A percentile compares a stretch with the other conserved stretches of the same genome.
Evolutionary conservation across 2,888 invertebrate genomes (phyloP).

Genomic region (Melieria omissa): DNA sequence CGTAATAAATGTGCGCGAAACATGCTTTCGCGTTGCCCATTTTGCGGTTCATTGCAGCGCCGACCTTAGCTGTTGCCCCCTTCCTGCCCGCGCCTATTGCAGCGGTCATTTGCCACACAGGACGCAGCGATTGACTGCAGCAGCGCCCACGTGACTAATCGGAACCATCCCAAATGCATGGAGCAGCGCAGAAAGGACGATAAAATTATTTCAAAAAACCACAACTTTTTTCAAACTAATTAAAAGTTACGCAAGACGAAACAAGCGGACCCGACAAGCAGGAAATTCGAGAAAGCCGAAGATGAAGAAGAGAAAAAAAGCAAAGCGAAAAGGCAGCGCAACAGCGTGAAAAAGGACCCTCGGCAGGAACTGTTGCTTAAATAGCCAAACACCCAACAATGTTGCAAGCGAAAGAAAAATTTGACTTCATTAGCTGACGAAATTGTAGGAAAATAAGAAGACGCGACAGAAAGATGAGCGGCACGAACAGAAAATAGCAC

Average conservation of each 20-base stretch:
- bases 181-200: background rate
- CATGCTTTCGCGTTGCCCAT: too few species aligned
- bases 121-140: too few species aligned
- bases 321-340: background rate
- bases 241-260: slow-evolving; percentile 18
- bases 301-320: too few species aligned
- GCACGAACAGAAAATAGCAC: background rate
- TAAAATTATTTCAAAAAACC: background rate
- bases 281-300: too few species aligned
- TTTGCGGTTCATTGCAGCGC: too few species aligned
- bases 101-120: too few species aligned
- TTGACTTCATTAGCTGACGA: slow-evolving; percentile 23
- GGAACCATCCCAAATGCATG: too few species aligned
- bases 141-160: too few species aligned
- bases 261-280: too few species aligned
- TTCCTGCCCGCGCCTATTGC: too few species aligned
- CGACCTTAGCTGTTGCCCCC: too few species aligned
- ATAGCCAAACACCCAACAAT: background rate
- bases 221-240: slow-evolving; percentile 27
- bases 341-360: background rate
- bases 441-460: background rate
- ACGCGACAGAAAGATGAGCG: background rate
- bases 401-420: background rate
- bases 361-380: background rate
- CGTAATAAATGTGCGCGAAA: too few species aligned